phyloP scores from a whole-genome alignment of 2,888 invertebrate species.

The Odontothrips loti region DNA sequence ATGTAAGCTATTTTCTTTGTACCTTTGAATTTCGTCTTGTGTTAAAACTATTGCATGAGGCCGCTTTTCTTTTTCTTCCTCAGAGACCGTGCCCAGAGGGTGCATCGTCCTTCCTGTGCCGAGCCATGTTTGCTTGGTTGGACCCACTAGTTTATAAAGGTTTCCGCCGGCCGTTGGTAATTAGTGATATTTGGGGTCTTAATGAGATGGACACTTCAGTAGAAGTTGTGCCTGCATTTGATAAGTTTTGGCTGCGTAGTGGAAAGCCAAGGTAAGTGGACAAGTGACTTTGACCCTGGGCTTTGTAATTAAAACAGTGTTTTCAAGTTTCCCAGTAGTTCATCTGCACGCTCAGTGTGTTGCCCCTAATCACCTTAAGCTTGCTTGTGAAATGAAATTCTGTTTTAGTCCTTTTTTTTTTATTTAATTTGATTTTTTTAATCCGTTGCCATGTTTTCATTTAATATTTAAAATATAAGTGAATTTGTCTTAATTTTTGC shows the following conservation, averaged over 20 bases:
- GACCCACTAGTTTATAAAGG: constrained; percentile 50
- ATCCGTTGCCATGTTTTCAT: no score
- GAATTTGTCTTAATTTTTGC: background rate
- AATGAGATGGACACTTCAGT: constrained; percentile 41
- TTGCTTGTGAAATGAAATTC: no score
- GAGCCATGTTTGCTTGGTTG: constrained; percentile 52
- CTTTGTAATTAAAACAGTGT: no score
- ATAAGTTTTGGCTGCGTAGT: constrained; percentile 35
- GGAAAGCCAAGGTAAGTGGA: constrained; percentile 17
- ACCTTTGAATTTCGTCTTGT: background rate
- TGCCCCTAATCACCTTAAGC: background rate
- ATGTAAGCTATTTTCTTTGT: constrained; percentile 34
- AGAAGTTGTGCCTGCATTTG: constrained; percentile 36
- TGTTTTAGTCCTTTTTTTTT: background rate
- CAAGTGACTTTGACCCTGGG: background rate
- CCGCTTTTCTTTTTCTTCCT: background rate
- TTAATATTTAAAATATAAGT: background rate
- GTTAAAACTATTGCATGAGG: background rate
- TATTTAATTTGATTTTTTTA: background rate
- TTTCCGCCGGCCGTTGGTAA: constrained; percentile 50
- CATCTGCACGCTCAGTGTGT: background rate
- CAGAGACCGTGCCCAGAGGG: constrained; percentile 38
- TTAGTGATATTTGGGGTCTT: constrained; percentile 53
- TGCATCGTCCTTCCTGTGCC: constrained; percentile 36
- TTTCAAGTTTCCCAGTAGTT: no score